Percentiles rank a stretch among this genome's conserved stretches.
Evolutionary conservation across 2,797 vertebrate species (phyloP).

Genomic region (Lepus townsendii): DNA sequence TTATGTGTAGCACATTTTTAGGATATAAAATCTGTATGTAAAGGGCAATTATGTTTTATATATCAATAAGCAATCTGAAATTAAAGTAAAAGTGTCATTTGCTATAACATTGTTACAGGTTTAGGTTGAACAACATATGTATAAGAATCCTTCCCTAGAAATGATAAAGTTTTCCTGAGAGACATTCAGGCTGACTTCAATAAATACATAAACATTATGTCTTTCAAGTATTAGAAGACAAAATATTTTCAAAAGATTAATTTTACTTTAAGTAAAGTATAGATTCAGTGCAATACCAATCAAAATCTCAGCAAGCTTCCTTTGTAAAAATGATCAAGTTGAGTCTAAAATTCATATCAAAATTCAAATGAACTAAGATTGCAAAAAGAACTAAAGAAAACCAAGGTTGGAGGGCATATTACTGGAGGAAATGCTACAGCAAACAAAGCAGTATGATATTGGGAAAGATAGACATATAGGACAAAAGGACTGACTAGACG

Average conservation of each 20-base stretch:
- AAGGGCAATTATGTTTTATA: constrained; percentile 5
- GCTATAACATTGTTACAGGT: not conserved
- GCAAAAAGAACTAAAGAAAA: constrained; percentile 41
- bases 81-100: constrained; percentile 26
- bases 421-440: not conserved
- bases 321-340: constrained; percentile 11
- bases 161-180: not conserved
- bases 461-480: not conserved
- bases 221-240: not conserved
- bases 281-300: not conserved
- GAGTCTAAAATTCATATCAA: constrained; percentile 20
- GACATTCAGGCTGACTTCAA: constrained; percentile 50
- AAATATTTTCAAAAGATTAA: not conserved
- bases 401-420: not conserved
- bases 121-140: constrained; percentile 39
- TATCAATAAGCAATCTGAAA: constrained; percentile 10
- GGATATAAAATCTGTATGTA: not conserved
- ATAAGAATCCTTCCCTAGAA: not conserved
- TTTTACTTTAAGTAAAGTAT: constrained; percentile 14
- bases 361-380: not conserved
- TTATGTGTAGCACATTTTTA: not conserved
- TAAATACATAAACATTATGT: not conserved
- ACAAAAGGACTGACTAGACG: not conserved
- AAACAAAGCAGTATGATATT: not conserved
- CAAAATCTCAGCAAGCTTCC: not conserved